A percentile compares a stretch with the other conserved stretches of the same genome.
Conservation (phyloP, 2,888 invertebrate species). For the Sarcophaga variegata region DNA sequence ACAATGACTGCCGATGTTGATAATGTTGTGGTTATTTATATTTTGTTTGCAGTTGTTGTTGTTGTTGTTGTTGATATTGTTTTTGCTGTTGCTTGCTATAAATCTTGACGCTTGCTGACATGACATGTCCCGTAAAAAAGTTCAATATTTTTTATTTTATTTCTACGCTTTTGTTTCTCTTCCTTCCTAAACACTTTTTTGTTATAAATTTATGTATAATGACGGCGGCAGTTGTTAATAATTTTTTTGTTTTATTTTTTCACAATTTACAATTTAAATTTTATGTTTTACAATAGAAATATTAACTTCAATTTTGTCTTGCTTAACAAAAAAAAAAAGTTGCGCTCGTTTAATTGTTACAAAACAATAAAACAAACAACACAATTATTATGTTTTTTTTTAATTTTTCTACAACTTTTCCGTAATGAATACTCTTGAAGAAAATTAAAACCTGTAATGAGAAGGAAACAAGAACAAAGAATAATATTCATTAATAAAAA, state of each 20-base stretch:
- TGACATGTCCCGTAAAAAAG: constrained; percentile 79
- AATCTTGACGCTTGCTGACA: constrained; percentile 82
- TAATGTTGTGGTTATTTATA: constrained; percentile 61
- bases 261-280: constrained; percentile 25
- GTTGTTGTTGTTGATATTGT: constrained; percentile 47
- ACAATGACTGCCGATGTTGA: constrained; percentile 52
- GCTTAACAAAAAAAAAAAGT: constrained; percentile 25
- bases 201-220: background rate
- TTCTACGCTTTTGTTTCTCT: background rate
- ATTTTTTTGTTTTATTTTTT: background rate
- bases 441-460: constrained; percentile 56
- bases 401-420: constrained; percentile 39
- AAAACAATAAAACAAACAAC: constrained; percentile 19
- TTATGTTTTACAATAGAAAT: background rate
- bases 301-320: background rate
- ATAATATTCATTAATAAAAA: constrained; percentile 31
- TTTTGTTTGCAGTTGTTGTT: constrained; percentile 55
- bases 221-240: background rate
- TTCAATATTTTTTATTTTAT: constrained; percentile 22
- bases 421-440: constrained; percentile 45
- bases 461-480: constrained; percentile 50
- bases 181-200: background rate
- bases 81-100: constrained; percentile 72
- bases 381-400: background rate
- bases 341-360: constrained; percentile 17